Evolutionary conservation across 2,888 invertebrate species (phyloP).

Genomic region (Nomada hirtipes): DNA sequence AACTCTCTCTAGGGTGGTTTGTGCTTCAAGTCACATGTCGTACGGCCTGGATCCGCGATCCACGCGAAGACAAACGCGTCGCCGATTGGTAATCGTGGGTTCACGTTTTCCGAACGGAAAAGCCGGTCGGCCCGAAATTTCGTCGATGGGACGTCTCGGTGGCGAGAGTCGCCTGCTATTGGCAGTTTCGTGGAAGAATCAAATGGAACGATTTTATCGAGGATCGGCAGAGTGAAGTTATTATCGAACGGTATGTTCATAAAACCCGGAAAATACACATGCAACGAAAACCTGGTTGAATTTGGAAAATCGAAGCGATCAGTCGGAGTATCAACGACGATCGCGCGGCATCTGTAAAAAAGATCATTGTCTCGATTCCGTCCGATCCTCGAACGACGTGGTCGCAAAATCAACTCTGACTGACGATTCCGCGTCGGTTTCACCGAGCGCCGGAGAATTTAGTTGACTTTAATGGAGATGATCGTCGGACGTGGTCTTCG

Average conservation of each 20-base stretch:
- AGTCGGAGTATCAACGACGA: conserved; percentile 65
- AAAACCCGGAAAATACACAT: neutral
- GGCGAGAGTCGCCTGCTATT: neutral
- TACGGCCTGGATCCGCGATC: conserved; percentile 45
- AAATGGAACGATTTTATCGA: conserved; percentile 4
- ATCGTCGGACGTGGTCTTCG: conserved; percentile 36
- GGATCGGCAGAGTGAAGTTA: conserved; percentile 23
- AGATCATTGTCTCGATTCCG: neutral
- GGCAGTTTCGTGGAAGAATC: neutral
- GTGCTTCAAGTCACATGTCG: conserved; percentile 58
- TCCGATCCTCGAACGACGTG: conserved; percentile 36
- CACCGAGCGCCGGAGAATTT: neutral
- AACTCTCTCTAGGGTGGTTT: conserved; percentile 59
- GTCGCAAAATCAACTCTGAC: conserved; percentile 31
- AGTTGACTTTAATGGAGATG: neutral
- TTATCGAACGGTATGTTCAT: neutral
- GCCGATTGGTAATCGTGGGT: neutral
- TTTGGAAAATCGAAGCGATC: conserved; percentile 33
- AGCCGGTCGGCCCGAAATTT: conserved; percentile 31
- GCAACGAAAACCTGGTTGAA: neutral
- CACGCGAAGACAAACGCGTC: conserved; percentile 24
- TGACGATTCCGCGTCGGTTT: conserved; percentile 4
- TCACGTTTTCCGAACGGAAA: conserved; percentile 58
- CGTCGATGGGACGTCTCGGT: neutral
- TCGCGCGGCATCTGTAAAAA: conserved; percentile 16